phyloP scores from a whole-genome alignment of 1,140 invertebrate genomes.

The Xylocopa sonorina region DNA sequence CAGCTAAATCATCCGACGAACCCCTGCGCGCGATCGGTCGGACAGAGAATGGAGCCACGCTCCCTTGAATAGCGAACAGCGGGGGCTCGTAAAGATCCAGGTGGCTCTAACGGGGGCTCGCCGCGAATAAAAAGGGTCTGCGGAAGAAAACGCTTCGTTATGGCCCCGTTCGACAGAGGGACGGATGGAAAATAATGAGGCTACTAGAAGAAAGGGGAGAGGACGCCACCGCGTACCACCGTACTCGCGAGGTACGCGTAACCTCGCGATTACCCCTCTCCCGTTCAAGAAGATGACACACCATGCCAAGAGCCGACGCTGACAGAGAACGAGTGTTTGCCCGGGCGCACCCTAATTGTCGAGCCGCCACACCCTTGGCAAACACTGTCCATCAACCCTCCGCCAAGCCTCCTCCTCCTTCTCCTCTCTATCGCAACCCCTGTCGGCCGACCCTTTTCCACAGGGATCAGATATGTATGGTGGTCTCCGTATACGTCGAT shows the following conservation, averaged over 20 bases:
- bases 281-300: conserved; percentile 59
- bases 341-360: conserved; percentile 76
- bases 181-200: conserved; percentile 18
- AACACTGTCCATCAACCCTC: conserved; percentile 67
- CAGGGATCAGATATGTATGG: conserved; percentile 9
- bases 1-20: conserved; percentile 3
- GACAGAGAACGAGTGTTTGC: conserved; percentile 71
- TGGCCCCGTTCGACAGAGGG: neutral
- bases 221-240: no score
- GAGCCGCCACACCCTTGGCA: conserved; percentile 73
- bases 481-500: neutral
- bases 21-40: neutral
- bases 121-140: neutral
- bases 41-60: neutral
- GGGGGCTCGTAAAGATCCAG: neutral
- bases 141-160: neutral
- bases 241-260: neutral
- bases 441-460: conserved; percentile 33
- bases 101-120: neutral
- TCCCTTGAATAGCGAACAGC: neutral
- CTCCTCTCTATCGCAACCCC: neutral
- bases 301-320: conserved; percentile 59
- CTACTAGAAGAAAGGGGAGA: no score
- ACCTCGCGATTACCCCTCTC: conserved; percentile 58
- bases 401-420: neutral